Evolutionary conservation across 2,113 vertebrate genomes (phyloP).

Genomic region (Odocoileus hemionus): DNA sequence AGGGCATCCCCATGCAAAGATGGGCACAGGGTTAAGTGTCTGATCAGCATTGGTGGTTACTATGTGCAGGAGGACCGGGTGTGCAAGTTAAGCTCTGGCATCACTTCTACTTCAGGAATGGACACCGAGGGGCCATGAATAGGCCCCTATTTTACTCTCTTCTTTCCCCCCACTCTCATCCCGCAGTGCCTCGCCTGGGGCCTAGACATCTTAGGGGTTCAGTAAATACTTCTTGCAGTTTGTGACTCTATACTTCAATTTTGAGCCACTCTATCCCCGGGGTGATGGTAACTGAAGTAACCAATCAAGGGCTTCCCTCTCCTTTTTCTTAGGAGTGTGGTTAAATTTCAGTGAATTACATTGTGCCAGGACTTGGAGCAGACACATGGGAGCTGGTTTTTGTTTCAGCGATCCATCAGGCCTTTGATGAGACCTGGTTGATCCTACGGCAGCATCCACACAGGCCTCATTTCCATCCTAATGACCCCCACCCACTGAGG

Average conservation of each 20-base stretch:
- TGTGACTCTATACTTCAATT: background rate
- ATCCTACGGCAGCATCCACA: background rate
- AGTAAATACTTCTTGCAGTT: background rate
- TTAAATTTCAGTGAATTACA: background rate
- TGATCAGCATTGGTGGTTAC: background rate
- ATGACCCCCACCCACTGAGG: accelerated
- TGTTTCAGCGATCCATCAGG: background rate
- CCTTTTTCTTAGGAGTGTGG: background rate
- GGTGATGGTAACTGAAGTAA: background rate
- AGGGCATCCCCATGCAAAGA: background rate
- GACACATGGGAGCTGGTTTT: background rate
- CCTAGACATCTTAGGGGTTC: background rate
- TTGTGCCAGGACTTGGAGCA: background rate
- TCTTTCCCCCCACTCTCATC: background rate
- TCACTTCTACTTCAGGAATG: background rate
- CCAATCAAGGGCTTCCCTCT: background rate
- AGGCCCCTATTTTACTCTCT: background rate
- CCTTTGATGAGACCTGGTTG: background rate
- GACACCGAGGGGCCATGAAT: background rate
- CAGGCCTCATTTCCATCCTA: background rate
- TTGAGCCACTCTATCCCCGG: background rate
- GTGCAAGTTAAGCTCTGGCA: background rate
- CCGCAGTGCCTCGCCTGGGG: background rate
- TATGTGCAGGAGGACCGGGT: background rate
- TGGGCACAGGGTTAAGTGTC: background rate